Base-by-base conservation (phyloP, 1,140 invertebrate species). In the Pentalonia nigronervosa region DNA sequence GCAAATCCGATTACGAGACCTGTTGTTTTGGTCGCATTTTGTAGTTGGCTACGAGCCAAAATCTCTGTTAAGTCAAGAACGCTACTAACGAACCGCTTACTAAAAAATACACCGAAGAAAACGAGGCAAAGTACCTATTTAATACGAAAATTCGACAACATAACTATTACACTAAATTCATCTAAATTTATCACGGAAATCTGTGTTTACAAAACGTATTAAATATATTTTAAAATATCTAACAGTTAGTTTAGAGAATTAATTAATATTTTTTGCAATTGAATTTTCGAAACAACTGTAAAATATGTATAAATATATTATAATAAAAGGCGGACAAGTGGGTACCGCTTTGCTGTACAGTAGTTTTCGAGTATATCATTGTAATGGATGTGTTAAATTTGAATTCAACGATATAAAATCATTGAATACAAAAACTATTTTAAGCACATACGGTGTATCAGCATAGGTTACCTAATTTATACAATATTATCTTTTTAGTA, bases 11-110 rank as follows among this genome's bases (percentile, higher is more conserved):
- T 92, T 83, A 83, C 91, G 9, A 45, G 67, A 92, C 91, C 91
- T 92, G 91, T 92, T 92, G 91, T 89, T 50, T 56, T 56, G 50
- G 88, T 89, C 48, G 88, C 88, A 53, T 92, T 92, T 83, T 92
- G 45, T 84, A 50, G 91, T 92, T 92, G 91, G 76, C 83, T 92
- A 92, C 76, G 50, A 84, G 91, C 91, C 91, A 92, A 92, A 81
- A 92, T 92, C 60, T 92, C 45, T 23, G 11, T 45, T 92, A 50
- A 48, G 91, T 83, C 67, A 48, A 53, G 67, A 47, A 92, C 34
- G n/a, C 67, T 34, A 84, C 91, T 92, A 92, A 92, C 47, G 76
- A 92, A 92, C 67, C 41, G 47, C 45, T 34, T 89, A 89, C 48
- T 34, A 53, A 89, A 53, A 53, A 53, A 50, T 21, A 11, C 34